Base-by-base conservation (phyloP, 2,797 vertebrate species). In the Orientallactaga sibirica region DNA sequence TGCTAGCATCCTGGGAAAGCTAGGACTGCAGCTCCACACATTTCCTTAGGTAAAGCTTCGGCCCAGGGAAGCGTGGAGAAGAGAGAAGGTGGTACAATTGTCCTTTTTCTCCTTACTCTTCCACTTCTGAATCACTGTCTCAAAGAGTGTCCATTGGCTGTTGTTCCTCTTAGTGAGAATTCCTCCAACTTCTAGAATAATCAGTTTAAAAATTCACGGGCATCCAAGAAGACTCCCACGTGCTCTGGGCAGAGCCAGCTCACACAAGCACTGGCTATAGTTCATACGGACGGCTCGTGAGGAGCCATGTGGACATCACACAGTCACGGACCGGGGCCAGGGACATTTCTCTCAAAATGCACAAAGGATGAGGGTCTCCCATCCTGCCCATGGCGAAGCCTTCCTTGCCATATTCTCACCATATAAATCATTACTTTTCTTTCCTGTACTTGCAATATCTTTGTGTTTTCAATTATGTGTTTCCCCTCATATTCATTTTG, bases 191-290 rank as follows among this genome's bases (percentile, higher is more conserved):
- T 92, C 25, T 52, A 61, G 19, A 76, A 27, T 33, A 12, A 52
- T 16, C 7, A 20, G 10, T 67, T 80, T 86, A 67, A 1, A 37
- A 3, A 62, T n/a, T 75, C 15, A 58, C 14, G 25, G 10, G 25
- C 27, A 10, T 64, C 18, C 7, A 29, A 55, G 4, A 43, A 48
- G 48, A 48, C 14, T 58, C 58, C n/a, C n/a, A 27, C 0, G 0
- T 41, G 20, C 25, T 29, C 24, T 18, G 5, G n/a, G 48, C 58
- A 74, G 84, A 64, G 9, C 25, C 2, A 15, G 33, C 25, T 86
- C 5, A 4, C 22, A n/a, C 4, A 8, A 15, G 1, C 11, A 0
- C 1, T 15, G 3, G 37, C 20, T 43, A 4, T 18, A 2, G 1
- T 41, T 75, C n/a, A 67, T 18, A 3, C 4, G 12, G 61, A 24